Conservation (phyloP, 2,113 vertebrate genomes). For the Choloepus hoffmanni region DNA sequence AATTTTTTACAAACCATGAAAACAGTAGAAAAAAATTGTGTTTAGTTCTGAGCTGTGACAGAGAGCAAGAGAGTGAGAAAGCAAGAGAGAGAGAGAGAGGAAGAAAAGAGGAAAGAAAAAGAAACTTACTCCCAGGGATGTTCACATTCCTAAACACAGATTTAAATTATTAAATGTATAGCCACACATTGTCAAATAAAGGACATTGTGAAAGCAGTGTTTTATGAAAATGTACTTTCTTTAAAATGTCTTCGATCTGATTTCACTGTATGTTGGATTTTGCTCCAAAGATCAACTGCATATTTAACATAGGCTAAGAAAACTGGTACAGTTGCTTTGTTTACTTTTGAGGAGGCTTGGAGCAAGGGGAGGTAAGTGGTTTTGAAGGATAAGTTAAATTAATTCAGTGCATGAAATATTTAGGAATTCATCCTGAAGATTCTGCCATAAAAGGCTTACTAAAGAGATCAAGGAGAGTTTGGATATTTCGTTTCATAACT, state of each 20-base stretch:
- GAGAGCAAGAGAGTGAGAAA: not conserved
- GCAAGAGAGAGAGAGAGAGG: not conserved
- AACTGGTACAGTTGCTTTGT: not conserved
- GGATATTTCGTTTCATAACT: constrained; percentile 46
- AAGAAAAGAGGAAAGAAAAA: not conserved
- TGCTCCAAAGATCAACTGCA: not conserved
- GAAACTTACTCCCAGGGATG: not conserved
- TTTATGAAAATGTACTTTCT: not conserved
- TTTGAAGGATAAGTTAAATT: constrained; percentile 42
- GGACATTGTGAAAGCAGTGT: not conserved
- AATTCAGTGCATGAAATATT: constrained; percentile 56
- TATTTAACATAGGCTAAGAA: constrained; percentile 27
- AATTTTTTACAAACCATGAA: constrained; percentile 18
- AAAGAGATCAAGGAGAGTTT: constrained; percentile 37
- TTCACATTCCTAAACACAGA: not conserved
- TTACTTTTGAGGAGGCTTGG: constrained; percentile 26
- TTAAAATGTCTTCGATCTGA: not conserved
- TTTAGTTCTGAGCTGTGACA: constrained; percentile 3
- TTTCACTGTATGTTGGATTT: not conserved
- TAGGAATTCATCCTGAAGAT: constrained; percentile 23
- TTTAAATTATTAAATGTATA: constrained; percentile 38
- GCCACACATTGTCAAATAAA: not conserved
- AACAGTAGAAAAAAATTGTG: not conserved
- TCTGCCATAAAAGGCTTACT: not conserved
- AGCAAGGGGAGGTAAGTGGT: not conserved